Evolutionary conservation across 2,888 invertebrate species (phyloP), one percentile per base, ranked within the genome.

Genomic region (Stenurella melanura): DNA sequence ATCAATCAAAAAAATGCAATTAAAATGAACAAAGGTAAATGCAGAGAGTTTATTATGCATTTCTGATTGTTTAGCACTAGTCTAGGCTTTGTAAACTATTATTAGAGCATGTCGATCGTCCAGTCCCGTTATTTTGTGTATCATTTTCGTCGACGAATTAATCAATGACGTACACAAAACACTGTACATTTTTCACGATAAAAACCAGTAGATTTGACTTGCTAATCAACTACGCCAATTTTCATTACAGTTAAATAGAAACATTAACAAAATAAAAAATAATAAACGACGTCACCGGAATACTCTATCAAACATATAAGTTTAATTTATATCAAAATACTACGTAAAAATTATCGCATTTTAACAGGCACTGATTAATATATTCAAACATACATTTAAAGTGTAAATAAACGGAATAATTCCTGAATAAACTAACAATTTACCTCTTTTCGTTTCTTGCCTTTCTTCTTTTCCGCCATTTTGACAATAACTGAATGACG

Each of bases 381-480:
- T 11, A 42, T 42, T 7, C 9, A 19, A 64, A 64, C 1, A 64
- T 38, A 11, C 15, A 64, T 50, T 18, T 17, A 18, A 11, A 42
- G 5, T 12, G 3, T 18, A 42, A 38, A 42, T 42, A 19, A 18
- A 17, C 17, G 60, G 15, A 42, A 64, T n/a, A 50, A n/a, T n/a
- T 50, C n/a, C 3, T 6, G n/a, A 12, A 50, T 50, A 63, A 64
- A 54, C 34, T 34, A 71, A 77, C 74, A 76, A 82, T 90, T 91
- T 90, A 93, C 93, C 88, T 93, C 92, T 90, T 92, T 93, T 84
- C 92, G 92, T 85, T 92, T 93, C 89, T 91, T 92, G 84, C 91
- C 91, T 90, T 92, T 93, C 88, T 91, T 91, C 88, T 92, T 93
- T 85, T 93, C 93, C 88, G 92, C 92, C 92, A 93, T 92, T 86